Conservation (phyloP, 2,888 invertebrate species). For the Celastrina argiolus region DNA sequence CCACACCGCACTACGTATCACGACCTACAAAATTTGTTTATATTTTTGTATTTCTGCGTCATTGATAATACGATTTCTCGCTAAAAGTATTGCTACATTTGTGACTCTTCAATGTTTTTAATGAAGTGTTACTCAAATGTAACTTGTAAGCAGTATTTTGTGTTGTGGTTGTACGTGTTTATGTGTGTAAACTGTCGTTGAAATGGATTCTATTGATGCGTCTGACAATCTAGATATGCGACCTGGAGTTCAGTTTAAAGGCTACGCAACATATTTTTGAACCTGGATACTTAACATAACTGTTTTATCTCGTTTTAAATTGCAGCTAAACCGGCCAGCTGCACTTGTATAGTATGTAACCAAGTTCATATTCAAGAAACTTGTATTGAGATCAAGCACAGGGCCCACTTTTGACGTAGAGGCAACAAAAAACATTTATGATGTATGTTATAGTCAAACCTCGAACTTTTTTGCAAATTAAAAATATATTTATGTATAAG, state of each 20-base stretch:
- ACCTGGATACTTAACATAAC: too few relatives aligned
- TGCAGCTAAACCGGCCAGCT: neutral
- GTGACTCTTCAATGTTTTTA: neutral
- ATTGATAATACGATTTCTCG: neutral
- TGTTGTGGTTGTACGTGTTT: too few relatives aligned
- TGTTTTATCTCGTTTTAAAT: neutral
- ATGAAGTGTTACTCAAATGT: neutral
- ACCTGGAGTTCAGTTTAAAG: too few relatives aligned
- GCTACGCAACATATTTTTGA: too few relatives aligned
- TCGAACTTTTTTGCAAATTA: too few relatives aligned
- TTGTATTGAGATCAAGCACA: neutral
- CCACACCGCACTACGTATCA: neutral
- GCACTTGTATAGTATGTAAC: neutral
- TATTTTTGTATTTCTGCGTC: neutral
- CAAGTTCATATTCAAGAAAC: neutral
- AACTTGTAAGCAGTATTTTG: neutral
- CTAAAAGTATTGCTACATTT: neutral
- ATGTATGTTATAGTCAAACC: too few relatives aligned
- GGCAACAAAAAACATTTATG: neutral
- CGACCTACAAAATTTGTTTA: constrained; percentile 13
- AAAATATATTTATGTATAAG: too few relatives aligned
- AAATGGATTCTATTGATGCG: too few relatives aligned
- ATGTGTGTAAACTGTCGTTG: too few relatives aligned
- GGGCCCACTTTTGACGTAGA: neutral
- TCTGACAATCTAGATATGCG: too few relatives aligned